Percentiles rank a stretch among this genome's conserved stretches.
Evolutionary conservation across 2,113 vertebrate species (phyloP).

Genomic region (Salvelinus fontinalis): DNA sequence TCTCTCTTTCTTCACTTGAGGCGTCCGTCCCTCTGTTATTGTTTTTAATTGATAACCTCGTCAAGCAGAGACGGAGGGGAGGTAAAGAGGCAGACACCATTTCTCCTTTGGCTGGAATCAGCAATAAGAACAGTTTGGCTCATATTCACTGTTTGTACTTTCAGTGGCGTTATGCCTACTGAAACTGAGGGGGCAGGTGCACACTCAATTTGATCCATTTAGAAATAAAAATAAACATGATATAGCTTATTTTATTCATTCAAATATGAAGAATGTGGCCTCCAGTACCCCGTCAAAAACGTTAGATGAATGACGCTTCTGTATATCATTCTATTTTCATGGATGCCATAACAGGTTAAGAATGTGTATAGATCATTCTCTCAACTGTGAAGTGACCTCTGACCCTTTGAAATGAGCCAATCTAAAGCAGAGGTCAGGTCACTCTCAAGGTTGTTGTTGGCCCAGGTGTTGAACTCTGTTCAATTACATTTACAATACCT

Average conservation of each 20-base stretch:
- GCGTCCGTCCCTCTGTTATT: slow-evolving; percentile 48
- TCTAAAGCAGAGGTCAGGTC: slow-evolving; percentile 23
- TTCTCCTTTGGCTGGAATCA: neutral
- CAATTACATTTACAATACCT: neutral
- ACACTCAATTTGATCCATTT: too few species aligned
- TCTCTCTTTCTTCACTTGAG: slow-evolving; percentile 34
- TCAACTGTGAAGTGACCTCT: slow-evolving; percentile 5
- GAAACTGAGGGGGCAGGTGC: too few species aligned
- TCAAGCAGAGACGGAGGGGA: slow-evolving; percentile 48
- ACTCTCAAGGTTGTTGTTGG: too few species aligned
- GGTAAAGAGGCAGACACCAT: slow-evolving; percentile 12
- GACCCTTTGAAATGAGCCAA: slow-evolving; percentile 14
- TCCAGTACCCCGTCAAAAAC: too few species aligned
- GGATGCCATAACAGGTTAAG: neutral
- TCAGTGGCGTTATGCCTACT: too few species aligned
- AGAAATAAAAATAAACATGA: too few species aligned
- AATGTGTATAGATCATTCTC: neutral
- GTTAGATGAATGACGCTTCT: too few species aligned
- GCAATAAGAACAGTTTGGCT: neutral
- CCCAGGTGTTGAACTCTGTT: too few species aligned
- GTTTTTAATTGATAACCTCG: slow-evolving; percentile 64
- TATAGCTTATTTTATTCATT: too few species aligned
- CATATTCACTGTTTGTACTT: too few species aligned
- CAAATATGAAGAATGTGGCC: too few species aligned
- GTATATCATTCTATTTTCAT: too few species aligned